Percentiles rank a stretch among this genome's conserved stretches.
These are phyloP conservation scores for Philonicus albiceps DNA, from an alignment of 2,888 invertebrate species.

Conservation along the genomic window DNA sequence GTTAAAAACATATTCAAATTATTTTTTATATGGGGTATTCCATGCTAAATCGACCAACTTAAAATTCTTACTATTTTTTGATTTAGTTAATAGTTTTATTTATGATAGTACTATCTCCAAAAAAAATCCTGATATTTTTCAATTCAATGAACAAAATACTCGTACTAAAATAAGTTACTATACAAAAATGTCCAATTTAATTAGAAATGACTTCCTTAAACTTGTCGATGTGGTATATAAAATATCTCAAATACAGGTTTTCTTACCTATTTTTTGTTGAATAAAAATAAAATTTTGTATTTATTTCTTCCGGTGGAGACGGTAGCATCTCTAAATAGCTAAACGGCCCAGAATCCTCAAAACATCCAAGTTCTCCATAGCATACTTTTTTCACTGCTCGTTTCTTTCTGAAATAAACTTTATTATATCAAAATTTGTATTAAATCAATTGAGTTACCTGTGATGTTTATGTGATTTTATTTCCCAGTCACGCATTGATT, in stretches of 20 bases:
- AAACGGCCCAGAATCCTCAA: slow-evolving; percentile 89
- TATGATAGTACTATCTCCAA: too few relatives aligned
- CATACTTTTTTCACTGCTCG: slow-evolving; percentile 84
- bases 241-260: neutral
- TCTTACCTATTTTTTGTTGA: slow-evolving; percentile 71
- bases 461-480: slow-evolving; percentile 65
- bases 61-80: too few relatives aligned
- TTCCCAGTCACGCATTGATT: slow-evolving; percentile 76
- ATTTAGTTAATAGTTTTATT: too few relatives aligned
- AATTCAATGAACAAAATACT: too few relatives aligned
- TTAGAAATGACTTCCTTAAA: too few relatives aligned
- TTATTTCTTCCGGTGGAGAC: slow-evolving; percentile 84
- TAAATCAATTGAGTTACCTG: slow-evolving; percentile 59
- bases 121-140: too few relatives aligned
- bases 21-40: neutral
- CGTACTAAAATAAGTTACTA: too few relatives aligned
- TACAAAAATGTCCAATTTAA: too few relatives aligned
- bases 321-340: slow-evolving; percentile 91
- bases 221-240: too few relatives aligned
- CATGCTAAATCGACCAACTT: too few relatives aligned
- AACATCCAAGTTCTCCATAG: slow-evolving; percentile 90
- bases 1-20: neutral
- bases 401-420: slow-evolving; percentile 67
- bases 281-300: slow-evolving; percentile 82
- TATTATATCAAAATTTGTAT: neutral